These are phyloP conservation scores for Babylonia areolata DNA, from an alignment of 1,140 invertebrate species.

Conservation along the genomic window DNA sequence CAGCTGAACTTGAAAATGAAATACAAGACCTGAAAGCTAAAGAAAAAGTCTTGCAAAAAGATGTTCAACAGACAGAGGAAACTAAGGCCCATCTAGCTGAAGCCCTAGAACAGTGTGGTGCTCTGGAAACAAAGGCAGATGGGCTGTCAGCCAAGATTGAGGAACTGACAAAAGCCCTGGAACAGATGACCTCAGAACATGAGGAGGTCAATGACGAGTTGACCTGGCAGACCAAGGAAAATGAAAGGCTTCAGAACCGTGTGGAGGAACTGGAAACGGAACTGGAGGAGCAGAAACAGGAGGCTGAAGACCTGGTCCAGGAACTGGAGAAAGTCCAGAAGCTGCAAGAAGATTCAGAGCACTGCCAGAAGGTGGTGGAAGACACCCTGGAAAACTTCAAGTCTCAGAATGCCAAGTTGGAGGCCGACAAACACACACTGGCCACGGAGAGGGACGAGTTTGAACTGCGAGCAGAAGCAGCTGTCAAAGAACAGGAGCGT, in stretches of 20 bases:
- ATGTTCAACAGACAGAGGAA: neutral
- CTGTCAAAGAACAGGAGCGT: slow-evolving; percentile 28
- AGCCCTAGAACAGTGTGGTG: slow-evolving; percentile 17
- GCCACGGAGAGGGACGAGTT: slow-evolving; percentile 36
- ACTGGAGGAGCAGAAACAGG: slow-evolving; percentile 37
- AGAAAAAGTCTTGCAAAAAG: neutral
- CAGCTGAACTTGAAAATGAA: neutral
- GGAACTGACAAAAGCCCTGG: neutral
- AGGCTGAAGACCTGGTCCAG: slow-evolving; percentile 39
- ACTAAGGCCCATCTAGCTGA: slow-evolving; percentile 4
- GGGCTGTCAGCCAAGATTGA: slow-evolving; percentile 4
- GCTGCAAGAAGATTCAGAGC: slow-evolving; percentile 21
- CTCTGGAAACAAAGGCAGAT: neutral
- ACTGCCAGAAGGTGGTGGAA: slow-evolving; percentile 22
- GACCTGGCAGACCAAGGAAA: slow-evolving; percentile 33
- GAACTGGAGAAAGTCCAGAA: slow-evolving; percentile 36
- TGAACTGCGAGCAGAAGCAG: slow-evolving; percentile 38
- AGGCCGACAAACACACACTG: slow-evolving; percentile 35
- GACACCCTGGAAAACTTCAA: slow-evolving; percentile 41
- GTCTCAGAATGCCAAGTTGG: slow-evolving; percentile 31
- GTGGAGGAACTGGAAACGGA: slow-evolving; percentile 42
- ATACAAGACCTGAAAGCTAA: neutral
- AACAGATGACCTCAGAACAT: neutral
- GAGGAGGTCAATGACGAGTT: slow-evolving; percentile 22
- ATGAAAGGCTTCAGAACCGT: neutral